phyloP scores from a whole-genome alignment of 2,888 invertebrate species.

The Plebejus anna region DNA sequence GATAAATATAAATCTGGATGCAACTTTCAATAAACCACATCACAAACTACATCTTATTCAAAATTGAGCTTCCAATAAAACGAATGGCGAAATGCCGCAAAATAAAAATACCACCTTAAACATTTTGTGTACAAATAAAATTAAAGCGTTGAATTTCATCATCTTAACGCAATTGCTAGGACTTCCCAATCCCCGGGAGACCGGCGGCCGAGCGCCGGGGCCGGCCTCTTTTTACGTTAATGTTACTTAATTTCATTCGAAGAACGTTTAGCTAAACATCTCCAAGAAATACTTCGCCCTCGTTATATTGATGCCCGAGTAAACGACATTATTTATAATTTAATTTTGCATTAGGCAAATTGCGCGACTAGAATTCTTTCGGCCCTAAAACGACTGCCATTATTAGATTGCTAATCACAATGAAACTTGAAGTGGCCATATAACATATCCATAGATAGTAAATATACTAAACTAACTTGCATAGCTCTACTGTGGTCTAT shows the following conservation, averaged over 20 bases:
- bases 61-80: neutral
- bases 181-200: conserved; percentile 39
- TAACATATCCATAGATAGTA: neutral
- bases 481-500: too few relatives aligned
- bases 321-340: conserved; percentile 23
- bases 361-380: neutral
- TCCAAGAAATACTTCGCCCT: conserved; percentile 21
- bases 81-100: conserved; percentile 23
- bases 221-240: conserved; percentile 30
- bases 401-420: conserved; percentile 8
- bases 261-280: conserved; percentile 21
- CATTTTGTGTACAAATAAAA: conserved; percentile 39
- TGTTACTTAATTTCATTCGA: conserved; percentile 28
- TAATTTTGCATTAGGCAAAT: conserved; percentile 17
- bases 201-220: conserved; percentile 26
- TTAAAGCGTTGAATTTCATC: conserved; percentile 40
- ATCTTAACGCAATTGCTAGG: conserved; percentile 41
- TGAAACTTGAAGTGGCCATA: neutral
- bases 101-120: conserved; percentile 32
- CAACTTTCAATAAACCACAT: too few relatives aligned
- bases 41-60: neutral
- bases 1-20: too few relatives aligned
- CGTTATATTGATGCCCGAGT: conserved; percentile 21
- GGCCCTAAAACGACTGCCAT: neutral
- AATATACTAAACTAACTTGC: neutral